Conservation (phyloP, 2,113 vertebrate species). For the Boleophthalmus pectinirostris region DNA sequence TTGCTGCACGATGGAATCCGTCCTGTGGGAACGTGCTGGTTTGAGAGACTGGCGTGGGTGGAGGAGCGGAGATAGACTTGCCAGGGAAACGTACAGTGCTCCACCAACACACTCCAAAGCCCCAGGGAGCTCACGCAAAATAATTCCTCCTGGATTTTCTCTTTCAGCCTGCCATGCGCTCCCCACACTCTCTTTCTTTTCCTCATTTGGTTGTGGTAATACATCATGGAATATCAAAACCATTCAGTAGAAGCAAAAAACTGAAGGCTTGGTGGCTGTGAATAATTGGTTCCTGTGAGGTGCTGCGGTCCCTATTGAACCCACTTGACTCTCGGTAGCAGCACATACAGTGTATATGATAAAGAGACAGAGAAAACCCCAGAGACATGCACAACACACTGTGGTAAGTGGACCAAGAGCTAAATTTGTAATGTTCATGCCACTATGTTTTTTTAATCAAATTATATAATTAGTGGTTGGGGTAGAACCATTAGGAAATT, state of each 20-base stretch:
- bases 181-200: slow-evolving; percentile 21
- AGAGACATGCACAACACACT: slow-evolving; percentile 22
- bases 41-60: slow-evolving; percentile 63
- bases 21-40: slow-evolving; percentile 59
- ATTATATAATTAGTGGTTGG: not conserved
- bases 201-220: slow-evolving; percentile 67
- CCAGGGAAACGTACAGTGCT: slow-evolving; percentile 60
- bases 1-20: slow-evolving; percentile 61
- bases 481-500: not conserved
- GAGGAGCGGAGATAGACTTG: slow-evolving; percentile 55
- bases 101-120: slow-evolving; percentile 55
- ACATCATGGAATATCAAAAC: slow-evolving; percentile 67
- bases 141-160: slow-evolving; percentile 64
- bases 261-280: slow-evolving; percentile 38
- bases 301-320: slow-evolving; percentile 54
- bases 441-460: slow-evolving; percentile 2
- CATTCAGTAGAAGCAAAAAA: slow-evolving; percentile 46
- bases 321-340: slow-evolving; percentile 46
- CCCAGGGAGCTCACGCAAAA: slow-evolving; percentile 49
- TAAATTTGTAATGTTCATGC: slow-evolving; percentile 28
- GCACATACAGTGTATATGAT: slow-evolving; percentile 11
- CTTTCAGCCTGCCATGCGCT: slow-evolving; percentile 36
- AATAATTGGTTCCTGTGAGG: slow-evolving; percentile 65
- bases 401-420: not conserved
- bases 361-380: slow-evolving; percentile 40